phyloP scores from a whole-genome alignment of 2,888 invertebrate genomes.

The Pristionchus fissidentatus region DNA sequence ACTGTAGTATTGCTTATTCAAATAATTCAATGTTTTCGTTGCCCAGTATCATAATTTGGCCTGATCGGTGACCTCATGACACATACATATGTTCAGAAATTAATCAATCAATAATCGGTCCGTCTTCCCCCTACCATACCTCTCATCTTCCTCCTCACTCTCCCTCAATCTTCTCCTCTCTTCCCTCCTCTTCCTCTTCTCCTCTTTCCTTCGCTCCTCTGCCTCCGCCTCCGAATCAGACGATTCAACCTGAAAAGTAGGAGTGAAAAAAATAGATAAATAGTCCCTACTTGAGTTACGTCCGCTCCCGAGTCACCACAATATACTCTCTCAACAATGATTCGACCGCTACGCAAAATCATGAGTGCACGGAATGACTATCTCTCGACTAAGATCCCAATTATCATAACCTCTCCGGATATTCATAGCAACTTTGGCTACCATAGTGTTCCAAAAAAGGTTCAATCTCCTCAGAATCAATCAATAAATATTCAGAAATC shows the following conservation, averaged over 20 bases:
- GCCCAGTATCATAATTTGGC: too few species aligned
- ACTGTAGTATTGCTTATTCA: neutral
- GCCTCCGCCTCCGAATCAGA: conserved; percentile 35
- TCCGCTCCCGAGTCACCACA: too few species aligned
- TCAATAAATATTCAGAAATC: neutral
- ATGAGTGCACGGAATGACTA: neutral
- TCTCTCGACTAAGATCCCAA: neutral
- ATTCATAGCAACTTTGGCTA: neutral
- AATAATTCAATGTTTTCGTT: neutral
- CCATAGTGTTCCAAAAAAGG: neutral
- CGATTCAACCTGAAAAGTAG: neutral
- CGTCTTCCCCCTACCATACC: neutral
- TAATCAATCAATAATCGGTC: neutral
- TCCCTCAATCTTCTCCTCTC: conserved; percentile 27
- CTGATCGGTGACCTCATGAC: too few species aligned
- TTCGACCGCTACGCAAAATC: conserved; percentile 20
- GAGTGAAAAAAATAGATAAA: neutral
- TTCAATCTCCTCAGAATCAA: neutral
- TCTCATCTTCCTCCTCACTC: conserved; percentile 40
- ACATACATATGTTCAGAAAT: too few species aligned
- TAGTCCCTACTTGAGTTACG: too few species aligned
- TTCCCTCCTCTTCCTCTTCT: conserved; percentile 1
- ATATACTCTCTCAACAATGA: neutral
- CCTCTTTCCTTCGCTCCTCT: neutral
- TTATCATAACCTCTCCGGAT: neutral